Evolutionary conservation across 2,888 invertebrate genomes (phyloP).

Genomic region (Craniophora ligustri): DNA sequence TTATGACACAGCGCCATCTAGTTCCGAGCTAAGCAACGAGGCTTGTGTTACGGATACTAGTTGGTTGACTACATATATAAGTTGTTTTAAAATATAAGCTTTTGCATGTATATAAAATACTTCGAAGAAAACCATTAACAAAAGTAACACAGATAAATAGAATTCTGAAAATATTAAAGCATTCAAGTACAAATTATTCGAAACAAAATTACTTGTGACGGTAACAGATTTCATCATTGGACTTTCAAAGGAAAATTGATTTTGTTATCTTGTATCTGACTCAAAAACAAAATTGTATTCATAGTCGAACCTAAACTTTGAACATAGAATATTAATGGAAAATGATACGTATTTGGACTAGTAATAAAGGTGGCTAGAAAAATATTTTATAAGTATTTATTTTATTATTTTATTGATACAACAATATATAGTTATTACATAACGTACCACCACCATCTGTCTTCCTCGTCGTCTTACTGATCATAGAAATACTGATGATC

Average conservation of each 20-base stretch:
- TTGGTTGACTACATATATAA: no score
- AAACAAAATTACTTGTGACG: conserved; percentile 29
- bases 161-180: conserved; percentile 22
- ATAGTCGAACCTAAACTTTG: conserved; percentile 2
- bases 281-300: conserved; percentile 16
- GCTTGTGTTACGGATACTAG: no score
- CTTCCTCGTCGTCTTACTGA: no score
- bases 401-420: no score
- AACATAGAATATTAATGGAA: conserved; percentile 9
- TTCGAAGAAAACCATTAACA: conserved; percentile 23
- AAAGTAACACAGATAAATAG: conserved; percentile 17
- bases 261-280: conserved; percentile 25
- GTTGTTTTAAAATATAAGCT: no score
- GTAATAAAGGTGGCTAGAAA: conserved; percentile 26
- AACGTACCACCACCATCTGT: no score
- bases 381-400: no score
- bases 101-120: conserved; percentile 20
- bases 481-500: no score
- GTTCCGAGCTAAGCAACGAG: no score
- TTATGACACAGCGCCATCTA: no score
- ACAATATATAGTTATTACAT: no score
- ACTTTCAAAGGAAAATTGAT: conserved; percentile 32
- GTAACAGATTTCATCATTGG: conserved; percentile 29
- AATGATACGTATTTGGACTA: conserved; percentile 13
- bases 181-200: conserved; percentile 30